These are phyloP conservation scores for Coboldia fuscipes DNA, from an alignment of 1,140 invertebrate species.

Conservation along the genomic window DNA sequence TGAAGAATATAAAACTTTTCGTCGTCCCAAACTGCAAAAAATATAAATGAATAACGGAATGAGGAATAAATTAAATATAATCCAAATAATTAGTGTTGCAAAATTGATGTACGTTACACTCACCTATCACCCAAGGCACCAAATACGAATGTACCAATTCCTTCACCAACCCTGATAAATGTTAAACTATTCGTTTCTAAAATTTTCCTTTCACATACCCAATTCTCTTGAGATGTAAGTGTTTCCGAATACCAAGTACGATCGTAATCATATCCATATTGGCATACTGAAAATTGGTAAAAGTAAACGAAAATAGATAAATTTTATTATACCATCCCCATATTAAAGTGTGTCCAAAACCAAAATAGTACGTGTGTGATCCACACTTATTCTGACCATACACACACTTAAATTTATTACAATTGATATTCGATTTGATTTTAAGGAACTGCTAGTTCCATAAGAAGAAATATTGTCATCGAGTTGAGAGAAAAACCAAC, in stretches of 20 bases:
- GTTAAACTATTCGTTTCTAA: conserved; percentile 26
- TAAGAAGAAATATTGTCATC: too few relatives aligned
- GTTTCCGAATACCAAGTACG: conserved; percentile 25
- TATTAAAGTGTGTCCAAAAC: too few relatives aligned
- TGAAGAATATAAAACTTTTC: conserved; percentile 23
- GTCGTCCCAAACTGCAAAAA: conserved; percentile 24
- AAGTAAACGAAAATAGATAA: too few relatives aligned
- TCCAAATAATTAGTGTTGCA: background rate
- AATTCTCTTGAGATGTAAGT: conserved; percentile 24
- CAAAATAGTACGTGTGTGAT: too few relatives aligned
- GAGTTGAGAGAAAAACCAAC: too few relatives aligned
- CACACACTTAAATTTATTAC: too few relatives aligned
- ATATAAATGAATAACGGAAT: background rate
- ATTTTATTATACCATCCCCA: too few relatives aligned
- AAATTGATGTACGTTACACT: conserved; percentile 9
- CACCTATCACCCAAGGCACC: conserved; percentile 30
- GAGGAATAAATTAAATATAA: conserved; percentile 10
- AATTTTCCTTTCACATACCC: conserved; percentile 29
- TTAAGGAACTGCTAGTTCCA: too few relatives aligned
- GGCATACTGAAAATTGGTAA: conserved; percentile 18
- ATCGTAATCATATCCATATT: conserved; percentile 28
- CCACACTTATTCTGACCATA: too few relatives aligned
- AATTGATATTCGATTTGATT: too few relatives aligned
- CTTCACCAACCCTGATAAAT: conserved; percentile 25
- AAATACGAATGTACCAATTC: conserved; percentile 26